A percentile compares a stretch with the other conserved stretches of the same genome.
phyloP scores from a whole-genome alignment of 2,797 vertebrate genomes.

The Typhlichthys eigenmanni region DNA sequence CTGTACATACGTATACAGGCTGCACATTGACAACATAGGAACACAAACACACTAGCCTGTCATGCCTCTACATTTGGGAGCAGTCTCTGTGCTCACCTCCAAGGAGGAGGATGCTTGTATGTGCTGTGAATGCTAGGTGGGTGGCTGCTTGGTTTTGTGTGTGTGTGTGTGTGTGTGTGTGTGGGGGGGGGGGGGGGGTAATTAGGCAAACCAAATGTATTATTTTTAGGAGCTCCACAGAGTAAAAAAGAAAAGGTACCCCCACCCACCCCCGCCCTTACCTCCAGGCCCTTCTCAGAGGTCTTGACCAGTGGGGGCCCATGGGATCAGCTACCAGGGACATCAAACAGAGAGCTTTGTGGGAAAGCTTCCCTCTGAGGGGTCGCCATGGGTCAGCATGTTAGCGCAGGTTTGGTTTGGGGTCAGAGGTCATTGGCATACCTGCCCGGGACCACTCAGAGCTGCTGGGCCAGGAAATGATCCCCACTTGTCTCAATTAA shows the following conservation, averaged over 20 bases:
- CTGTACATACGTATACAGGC: no score
- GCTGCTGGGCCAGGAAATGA: constrained; percentile 71
- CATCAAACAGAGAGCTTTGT: constrained; percentile 73
- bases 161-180: neutral
- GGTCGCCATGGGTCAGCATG: constrained; percentile 71
- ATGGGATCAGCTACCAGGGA: constrained; percentile 66
- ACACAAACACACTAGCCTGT: constrained; percentile 36
- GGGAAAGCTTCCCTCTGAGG: constrained; percentile 59
- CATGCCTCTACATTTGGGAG: constrained; percentile 54
- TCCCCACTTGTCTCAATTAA: constrained; percentile 76
- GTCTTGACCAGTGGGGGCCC: constrained; percentile 44
- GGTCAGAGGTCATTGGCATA: constrained; percentile 74
- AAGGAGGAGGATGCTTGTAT: constrained; percentile 52
- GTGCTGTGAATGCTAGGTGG: constrained; percentile 23
- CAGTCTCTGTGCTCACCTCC: constrained; percentile 41
- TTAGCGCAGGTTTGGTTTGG: constrained; percentile 58
- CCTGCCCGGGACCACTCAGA: constrained; percentile 68
- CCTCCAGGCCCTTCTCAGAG: constrained; percentile 34
- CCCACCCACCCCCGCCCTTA: constrained; percentile 14
- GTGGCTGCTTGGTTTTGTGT: neutral
- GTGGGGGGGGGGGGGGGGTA: neutral
- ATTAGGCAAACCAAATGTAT: constrained; percentile 10
- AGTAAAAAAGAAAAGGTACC: constrained; percentile 36
- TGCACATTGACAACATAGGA: constrained; percentile 23
- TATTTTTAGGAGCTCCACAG: constrained; percentile 62